Evolutionary conservation across 2,797 vertebrate genomes (phyloP), one percentile per base, ranked within the genome.

Genomic region (Tarsius wallacei): DNA sequence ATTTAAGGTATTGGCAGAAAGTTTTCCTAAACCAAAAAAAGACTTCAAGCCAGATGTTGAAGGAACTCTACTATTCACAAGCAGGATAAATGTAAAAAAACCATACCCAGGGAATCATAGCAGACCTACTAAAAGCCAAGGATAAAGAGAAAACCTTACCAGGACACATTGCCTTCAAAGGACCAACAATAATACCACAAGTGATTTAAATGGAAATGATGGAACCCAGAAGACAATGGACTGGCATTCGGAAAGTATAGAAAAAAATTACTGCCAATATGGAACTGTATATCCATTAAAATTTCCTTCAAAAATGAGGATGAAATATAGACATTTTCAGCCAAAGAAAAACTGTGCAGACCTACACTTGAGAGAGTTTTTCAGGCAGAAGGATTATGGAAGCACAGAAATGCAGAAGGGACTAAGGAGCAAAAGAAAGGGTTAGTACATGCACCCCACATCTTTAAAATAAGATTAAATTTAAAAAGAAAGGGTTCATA

Each of bases 1-100:
- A 96, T 82, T 76, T 94, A 93, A 96, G 26, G 80, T 66, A 55
- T 15, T 97, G 63, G 4, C 14, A 47, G 76, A 78, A 28, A 83
- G 26, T 93, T 87, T 93, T 86, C n/a, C 49, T 86, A 96, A 93
- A 86, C 33, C 26, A 42, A 24, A 78, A 53, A 49, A 94, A 94
- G 19, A 64, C 28, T 78, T 71, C 74, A 87, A 90, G n/a, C 28
- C 86, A 90, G 81, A 78, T 55, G 73, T 77, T 87, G 64, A 63
- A 76, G 53, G 33, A 85, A 22, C 22, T 84, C 77, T 84, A 22
- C 49, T 91, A 80, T 66, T 85, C 49, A 93, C 51, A 49, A 94
- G 36, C 28, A 66, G 19, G 11, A 78, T 77, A 71, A 82, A 63
- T 70, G 61, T 21, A 83, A 88, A 95, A 36, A 95, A 95, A 82